phyloP scores from a whole-genome alignment of 2,113 vertebrate species.

The Gobiocypris rarus region DNA sequence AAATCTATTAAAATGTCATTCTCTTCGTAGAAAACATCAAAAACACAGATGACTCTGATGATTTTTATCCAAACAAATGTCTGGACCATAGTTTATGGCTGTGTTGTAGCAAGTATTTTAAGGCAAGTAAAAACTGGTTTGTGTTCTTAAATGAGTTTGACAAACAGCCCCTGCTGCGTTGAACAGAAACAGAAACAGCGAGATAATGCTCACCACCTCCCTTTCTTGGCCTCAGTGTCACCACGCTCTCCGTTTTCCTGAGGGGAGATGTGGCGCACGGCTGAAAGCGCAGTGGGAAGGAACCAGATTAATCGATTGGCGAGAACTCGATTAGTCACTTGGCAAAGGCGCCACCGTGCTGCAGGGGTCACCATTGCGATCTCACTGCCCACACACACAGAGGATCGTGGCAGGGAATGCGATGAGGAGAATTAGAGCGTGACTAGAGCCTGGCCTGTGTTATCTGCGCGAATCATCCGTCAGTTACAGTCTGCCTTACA shows the following conservation, averaged over 20 bases:
- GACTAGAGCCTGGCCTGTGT: slow-evolving; percentile 63
- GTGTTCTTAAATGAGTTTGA: neutral
- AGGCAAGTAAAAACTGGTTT: neutral
- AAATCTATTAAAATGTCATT: neutral
- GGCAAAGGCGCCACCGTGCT: slow-evolving; percentile 33
- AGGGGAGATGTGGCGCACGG: neutral
- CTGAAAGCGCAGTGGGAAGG: slow-evolving; percentile 45
- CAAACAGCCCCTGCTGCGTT: slow-evolving; percentile 14
- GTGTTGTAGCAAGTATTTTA: neutral
- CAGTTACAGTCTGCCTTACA: slow-evolving; percentile 44
- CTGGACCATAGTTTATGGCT: neutral
- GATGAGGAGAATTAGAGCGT: slow-evolving; percentile 67
- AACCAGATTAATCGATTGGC: slow-evolving; percentile 56
- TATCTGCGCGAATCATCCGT: slow-evolving; percentile 57
- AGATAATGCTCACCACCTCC: neutral
- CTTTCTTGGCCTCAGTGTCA: neutral
- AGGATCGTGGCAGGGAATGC: slow-evolving; percentile 71
- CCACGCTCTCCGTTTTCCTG: neutral
- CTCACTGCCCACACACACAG: slow-evolving; percentile 46
- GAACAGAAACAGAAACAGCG: neutral
- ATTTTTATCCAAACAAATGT: neutral
- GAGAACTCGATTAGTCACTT: slow-evolving; percentile 54
- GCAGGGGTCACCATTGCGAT: slow-evolving; percentile 42
- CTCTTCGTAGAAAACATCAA: neutral
- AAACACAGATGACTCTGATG: neutral